A percentile compares a stretch with the other conserved stretches of the same genome.
These are phyloP conservation scores for Callionymus lyra DNA, from an alignment of 2,113 vertebrate species.

Conservation along the genomic window DNA sequence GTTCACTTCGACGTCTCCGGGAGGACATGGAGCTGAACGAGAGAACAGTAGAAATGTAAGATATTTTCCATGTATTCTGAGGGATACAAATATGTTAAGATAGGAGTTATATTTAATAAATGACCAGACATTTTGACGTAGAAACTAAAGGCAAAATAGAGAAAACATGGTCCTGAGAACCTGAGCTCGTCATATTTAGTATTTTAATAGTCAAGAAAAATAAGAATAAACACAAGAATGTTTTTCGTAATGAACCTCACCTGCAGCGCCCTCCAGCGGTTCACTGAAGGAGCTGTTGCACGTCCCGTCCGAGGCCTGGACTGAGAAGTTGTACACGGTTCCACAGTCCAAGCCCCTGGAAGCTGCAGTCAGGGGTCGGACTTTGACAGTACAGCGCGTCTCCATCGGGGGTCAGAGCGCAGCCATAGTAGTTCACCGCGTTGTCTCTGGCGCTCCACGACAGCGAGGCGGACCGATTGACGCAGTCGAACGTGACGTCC, in stretches of 20 bases:
- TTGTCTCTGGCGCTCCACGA: constrained; percentile 44
- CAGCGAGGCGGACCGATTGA: constrained; percentile 44
- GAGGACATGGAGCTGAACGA: constrained; percentile 63
- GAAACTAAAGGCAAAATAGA: not conserved
- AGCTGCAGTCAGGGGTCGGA: constrained; percentile 34
- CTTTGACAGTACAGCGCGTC: constrained; percentile 43
- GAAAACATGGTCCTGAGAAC: not conserved
- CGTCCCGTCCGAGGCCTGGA: constrained; percentile 51
- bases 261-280: constrained; percentile 39
- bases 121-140: not conserved
- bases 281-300: constrained; percentile 65
- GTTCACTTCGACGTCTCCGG: constrained; percentile 31
- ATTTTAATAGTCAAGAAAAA: too few relatives aligned
- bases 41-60: too few relatives aligned
- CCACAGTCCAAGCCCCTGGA: constrained; percentile 58
- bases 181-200: too few relatives aligned
- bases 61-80: too few relatives aligned
- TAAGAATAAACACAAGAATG: too few relatives aligned
- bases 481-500: constrained; percentile 42
- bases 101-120: not conserved
- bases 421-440: constrained; percentile 41
- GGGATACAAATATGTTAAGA: too few relatives aligned
- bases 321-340: constrained; percentile 57
- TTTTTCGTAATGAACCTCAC: too few relatives aligned
- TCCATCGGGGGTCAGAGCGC: constrained; percentile 36